Evolutionary conservation across 2,113 vertebrate species (phyloP).

Genomic region (Mustela nigripes): DNA sequence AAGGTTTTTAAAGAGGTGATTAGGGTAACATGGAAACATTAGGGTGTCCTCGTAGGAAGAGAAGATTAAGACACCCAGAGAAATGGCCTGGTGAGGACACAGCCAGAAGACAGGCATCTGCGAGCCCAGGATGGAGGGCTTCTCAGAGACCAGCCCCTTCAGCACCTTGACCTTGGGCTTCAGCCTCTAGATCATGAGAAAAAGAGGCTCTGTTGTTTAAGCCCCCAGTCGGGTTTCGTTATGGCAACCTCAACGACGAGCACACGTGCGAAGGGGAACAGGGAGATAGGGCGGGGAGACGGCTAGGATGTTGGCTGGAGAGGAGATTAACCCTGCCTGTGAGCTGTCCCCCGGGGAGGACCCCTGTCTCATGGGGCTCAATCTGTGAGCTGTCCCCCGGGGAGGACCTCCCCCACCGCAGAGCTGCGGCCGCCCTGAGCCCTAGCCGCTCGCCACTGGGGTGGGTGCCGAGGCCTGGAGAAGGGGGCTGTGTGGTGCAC

Average conservation of each 20-base stretch:
- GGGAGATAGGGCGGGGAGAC: neutral
- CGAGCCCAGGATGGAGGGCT: neutral
- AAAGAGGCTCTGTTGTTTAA: fast-evolving
- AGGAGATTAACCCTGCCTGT: too few species aligned
- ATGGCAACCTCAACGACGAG: fast-evolving
- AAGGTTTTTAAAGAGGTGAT: neutral
- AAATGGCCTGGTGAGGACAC: fast-evolving
- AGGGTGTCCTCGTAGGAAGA: neutral
- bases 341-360: neutral
- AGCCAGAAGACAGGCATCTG: fast-evolving
- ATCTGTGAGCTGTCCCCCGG: neutral
- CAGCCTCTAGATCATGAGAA: neutral
- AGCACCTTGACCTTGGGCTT: neutral
- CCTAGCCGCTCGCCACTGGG: neutral
- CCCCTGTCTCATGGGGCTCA: too few species aligned
- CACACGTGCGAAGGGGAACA: fast-evolving
- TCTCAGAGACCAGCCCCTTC: fast-evolving
- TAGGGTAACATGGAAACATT: neutral
- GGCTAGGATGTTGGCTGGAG: fast-evolving
- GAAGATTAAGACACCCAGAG: neutral
- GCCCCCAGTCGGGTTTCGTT: fast-evolving
- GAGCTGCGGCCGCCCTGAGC: fast-evolving
- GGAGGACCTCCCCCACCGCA: neutral
- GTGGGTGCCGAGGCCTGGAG: fast-evolving
- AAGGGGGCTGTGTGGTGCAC: fast-evolving